These are phyloP conservation scores for Tethea ocularis DNA, from an alignment of 2,888 invertebrate genomes.

Conservation along the genomic window DNA sequence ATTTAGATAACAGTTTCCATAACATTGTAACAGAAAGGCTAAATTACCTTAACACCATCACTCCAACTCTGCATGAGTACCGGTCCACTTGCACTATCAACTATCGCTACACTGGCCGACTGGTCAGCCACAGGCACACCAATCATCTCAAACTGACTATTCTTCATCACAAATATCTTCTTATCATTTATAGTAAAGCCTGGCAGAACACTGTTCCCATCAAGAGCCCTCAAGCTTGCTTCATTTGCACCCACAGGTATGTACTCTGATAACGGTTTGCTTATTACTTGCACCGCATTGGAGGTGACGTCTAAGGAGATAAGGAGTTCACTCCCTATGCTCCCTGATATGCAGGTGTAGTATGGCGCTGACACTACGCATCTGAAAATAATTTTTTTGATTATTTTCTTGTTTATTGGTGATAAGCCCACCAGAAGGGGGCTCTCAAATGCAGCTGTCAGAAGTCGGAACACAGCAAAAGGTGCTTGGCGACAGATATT, in stretches of 20 bases:
- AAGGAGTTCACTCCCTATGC: constrained; percentile 73
- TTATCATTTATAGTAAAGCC: constrained; percentile 68
- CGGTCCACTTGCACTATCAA: constrained; percentile 58
- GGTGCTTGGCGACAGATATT: too few relatives aligned
- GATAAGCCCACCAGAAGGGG: too few relatives aligned
- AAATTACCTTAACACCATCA: constrained; percentile 57
- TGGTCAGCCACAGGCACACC: constrained; percentile 48
- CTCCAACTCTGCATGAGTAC: constrained; percentile 66
- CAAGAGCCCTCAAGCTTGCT: constrained; percentile 52
- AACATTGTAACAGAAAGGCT: constrained; percentile 6
- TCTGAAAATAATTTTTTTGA: constrained; percentile 56
- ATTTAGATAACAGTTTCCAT: too few relatives aligned
- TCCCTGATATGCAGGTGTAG: constrained; percentile 86
- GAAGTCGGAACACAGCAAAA: too few relatives aligned
- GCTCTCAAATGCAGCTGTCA: too few relatives aligned
- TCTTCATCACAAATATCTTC: constrained; percentile 63
- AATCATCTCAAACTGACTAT: constrained; percentile 56
- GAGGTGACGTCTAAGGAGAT: constrained; percentile 85
- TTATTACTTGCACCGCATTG: constrained; percentile 73
- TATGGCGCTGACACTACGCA: constrained; percentile 86
- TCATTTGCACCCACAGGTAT: constrained; percentile 40
- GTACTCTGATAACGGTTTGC: constrained; percentile 70
- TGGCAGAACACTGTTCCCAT: constrained; percentile 58
- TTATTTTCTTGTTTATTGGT: too few relatives aligned
- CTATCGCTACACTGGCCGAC: constrained; percentile 59